These are phyloP conservation scores for Aricia agestis DNA, from an alignment of 1,140 invertebrate species.

Conservation along the genomic window DNA sequence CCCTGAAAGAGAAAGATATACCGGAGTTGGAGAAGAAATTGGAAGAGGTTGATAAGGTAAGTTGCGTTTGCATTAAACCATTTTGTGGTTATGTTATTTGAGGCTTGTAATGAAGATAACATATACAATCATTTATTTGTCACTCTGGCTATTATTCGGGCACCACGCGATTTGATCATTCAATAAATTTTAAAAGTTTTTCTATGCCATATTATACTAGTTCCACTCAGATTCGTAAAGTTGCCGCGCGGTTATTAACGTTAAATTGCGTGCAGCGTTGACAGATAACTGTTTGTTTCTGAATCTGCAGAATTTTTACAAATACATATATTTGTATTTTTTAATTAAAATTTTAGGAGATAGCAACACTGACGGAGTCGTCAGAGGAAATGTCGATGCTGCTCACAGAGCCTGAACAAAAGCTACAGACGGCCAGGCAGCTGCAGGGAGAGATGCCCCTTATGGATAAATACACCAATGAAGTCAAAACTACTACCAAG, in stretches of 20 bases:
- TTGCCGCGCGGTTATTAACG: no score
- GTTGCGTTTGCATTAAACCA: neutral
- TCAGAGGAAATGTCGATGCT: constrained; percentile 72
- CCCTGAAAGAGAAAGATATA: constrained; percentile 63
- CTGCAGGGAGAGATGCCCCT: constrained; percentile 81
- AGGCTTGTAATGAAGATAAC: no score
- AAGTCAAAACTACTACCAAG: constrained; percentile 68
- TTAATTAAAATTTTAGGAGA: constrained; percentile 42
- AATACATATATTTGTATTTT: neutral
- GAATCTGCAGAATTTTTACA: no score
- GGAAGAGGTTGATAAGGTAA: constrained; percentile 61
- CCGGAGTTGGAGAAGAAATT: constrained; percentile 67
- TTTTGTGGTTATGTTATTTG: no score
- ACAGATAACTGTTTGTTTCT: no score
- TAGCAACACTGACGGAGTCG: constrained; percentile 49
- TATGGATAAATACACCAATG: constrained; percentile 80
- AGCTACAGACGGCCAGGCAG: constrained; percentile 76
- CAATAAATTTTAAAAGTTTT: no score
- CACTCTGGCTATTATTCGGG: no score
- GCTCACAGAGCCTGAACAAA: constrained; percentile 77
- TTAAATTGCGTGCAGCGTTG: no score
- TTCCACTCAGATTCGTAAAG: no score
- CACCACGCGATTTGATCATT: no score
- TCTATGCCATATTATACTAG: no score
- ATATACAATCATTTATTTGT: no score